phyloP scores from a whole-genome alignment of 1,140 invertebrate species.

The Pseudachorutes palmiensis region DNA sequence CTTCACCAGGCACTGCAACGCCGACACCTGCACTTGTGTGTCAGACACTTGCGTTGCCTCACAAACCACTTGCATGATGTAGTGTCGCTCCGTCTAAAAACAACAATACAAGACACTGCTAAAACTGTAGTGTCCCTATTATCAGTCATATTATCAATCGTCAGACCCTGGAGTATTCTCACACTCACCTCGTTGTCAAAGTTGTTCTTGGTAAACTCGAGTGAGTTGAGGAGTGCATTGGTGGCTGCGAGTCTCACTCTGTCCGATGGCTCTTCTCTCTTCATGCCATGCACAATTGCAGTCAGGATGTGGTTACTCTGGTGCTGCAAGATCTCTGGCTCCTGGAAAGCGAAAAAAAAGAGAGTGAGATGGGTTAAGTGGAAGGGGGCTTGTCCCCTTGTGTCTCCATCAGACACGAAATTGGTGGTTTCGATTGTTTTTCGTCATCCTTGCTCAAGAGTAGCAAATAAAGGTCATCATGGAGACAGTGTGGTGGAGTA shows the following conservation, averaged over 20 bases:
- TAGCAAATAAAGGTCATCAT: constrained; percentile 16
- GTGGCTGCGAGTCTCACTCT: constrained; percentile 90
- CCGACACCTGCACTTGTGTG: constrained; percentile 84
- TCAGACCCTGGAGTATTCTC: too few relatives aligned
- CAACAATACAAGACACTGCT: constrained; percentile 21
- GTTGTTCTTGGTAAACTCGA: constrained; percentile 98
- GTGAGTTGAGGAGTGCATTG: constrained; percentile 90
- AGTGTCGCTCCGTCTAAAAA: constrained; percentile 79
- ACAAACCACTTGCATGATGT: constrained; percentile 99
- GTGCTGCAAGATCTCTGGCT: constrained; percentile 78
- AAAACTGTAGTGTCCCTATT: too few relatives aligned
- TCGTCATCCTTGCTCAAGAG: constrained; percentile 8
- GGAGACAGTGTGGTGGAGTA: not conserved
- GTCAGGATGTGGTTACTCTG: constrained; percentile 96
- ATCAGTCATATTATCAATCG: too few relatives aligned
- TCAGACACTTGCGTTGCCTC: constrained; percentile 77
- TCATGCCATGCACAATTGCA: constrained; percentile 97
- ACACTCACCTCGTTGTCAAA: constrained; percentile 81
- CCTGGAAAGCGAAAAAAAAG: constrained; percentile 45
- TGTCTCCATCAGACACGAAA: not conserved
- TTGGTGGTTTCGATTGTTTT: constrained; percentile 1
- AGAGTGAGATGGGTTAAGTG: not conserved
- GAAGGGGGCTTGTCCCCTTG: not conserved
- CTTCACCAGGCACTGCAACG: constrained; percentile 96
- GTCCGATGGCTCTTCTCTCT: constrained; percentile 67